Conservation (phyloP, 1,140 invertebrate genomes). For the Uloborus diversus region DNA sequence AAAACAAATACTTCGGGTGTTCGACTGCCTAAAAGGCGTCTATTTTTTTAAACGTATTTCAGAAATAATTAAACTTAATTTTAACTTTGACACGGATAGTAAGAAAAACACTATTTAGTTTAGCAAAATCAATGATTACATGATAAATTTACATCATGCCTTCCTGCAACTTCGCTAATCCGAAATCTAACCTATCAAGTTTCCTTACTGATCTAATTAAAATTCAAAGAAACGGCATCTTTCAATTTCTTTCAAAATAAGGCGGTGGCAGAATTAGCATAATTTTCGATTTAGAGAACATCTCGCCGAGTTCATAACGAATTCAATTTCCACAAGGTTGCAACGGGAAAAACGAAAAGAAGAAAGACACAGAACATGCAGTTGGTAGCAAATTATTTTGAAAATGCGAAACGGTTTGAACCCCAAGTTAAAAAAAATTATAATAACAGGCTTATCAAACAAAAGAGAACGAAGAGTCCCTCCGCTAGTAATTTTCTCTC, state of each 20-base stretch:
- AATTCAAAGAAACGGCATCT: constrained; percentile 31
- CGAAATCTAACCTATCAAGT: constrained; percentile 7
- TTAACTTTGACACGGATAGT: too few species aligned
- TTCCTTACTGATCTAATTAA: constrained; percentile 45
- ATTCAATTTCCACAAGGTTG: constrained; percentile 47
- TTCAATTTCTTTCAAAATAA: constrained; percentile 24
- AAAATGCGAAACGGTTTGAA: constrained; percentile 17
- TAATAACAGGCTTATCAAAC: constrained; percentile 51
- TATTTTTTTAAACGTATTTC: too few species aligned
- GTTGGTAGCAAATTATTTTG: constrained; percentile 45
- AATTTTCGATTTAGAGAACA: constrained; percentile 54
- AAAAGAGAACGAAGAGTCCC: constrained; percentile 18
- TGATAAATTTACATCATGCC: background rate
- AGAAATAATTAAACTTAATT: too few species aligned
- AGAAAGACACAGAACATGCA: constrained; percentile 3
- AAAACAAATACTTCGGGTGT: too few species aligned
- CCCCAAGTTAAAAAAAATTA: constrained; percentile 15
- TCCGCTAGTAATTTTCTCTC: constrained; percentile 46
- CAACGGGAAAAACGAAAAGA: background rate
- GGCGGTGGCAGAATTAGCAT: constrained; percentile 42
- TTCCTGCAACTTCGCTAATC: background rate
- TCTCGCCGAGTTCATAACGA: constrained; percentile 47
- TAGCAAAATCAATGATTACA: constrained; percentile 45
- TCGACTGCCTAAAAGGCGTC: too few species aligned
- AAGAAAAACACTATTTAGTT: too few species aligned